Evolutionary conservation across 2,113 vertebrate species (phyloP).

Genomic region (Hiodon tergisus): DNA sequence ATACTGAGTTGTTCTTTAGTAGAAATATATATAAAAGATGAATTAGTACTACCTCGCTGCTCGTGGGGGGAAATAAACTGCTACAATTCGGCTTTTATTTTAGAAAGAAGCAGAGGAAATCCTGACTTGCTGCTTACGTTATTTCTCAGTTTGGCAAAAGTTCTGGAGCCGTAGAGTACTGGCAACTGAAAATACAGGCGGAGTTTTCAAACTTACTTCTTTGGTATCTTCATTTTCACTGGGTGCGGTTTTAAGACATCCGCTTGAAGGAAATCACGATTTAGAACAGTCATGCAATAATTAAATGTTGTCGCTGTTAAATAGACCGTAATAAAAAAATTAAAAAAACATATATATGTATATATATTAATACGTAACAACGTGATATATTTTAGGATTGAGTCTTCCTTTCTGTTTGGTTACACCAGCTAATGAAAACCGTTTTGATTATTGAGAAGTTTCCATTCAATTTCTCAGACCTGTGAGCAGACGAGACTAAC

Average conservation of each 20-base stretch:
- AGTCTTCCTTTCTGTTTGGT: background rate
- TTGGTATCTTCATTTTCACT: slow-evolving; percentile 8
- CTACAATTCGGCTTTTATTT: background rate
- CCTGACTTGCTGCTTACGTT: background rate
- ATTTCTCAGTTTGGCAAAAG: background rate
- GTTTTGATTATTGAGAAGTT: slow-evolving; percentile 4
- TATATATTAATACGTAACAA: too few relatives aligned
- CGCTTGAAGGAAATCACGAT: slow-evolving; percentile 11
- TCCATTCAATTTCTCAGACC: background rate
- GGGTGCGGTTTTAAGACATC: slow-evolving; percentile 24
- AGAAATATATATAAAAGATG: background rate
- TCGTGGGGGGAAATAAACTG: too few relatives aligned
- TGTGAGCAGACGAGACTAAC: background rate
- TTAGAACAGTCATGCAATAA: background rate
- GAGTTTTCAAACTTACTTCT: background rate
- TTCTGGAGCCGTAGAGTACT: background rate
- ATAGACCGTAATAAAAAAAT: too few relatives aligned
- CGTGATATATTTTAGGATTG: background rate
- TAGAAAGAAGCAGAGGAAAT: background rate
- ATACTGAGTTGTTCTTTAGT: background rate
- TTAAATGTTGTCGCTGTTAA: background rate
- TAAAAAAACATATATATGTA: too few relatives aligned
- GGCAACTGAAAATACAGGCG: background rate
- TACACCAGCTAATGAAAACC: slow-evolving; percentile 7
- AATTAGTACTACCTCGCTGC: too few relatives aligned